Evolutionary conservation across 2,797 vertebrate species (phyloP), one percentile per base, ranked within the genome.

Genomic region (Tapirus indicus): DNA sequence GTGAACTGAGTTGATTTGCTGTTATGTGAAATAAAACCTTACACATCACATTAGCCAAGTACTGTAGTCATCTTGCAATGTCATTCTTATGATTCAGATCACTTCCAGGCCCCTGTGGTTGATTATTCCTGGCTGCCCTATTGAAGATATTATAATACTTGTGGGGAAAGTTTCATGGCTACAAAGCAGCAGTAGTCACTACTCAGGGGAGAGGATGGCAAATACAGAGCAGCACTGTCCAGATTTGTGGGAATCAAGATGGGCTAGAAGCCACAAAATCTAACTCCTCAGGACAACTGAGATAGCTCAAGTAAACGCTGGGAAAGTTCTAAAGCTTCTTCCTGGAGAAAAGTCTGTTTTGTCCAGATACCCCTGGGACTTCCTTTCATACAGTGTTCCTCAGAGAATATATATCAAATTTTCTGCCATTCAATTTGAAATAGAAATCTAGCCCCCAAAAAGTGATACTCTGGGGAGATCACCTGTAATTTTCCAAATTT

Each of bases 171-270:
- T 38, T 71, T 60, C 62, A 13, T 10, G 75, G 72, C 21, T 35
- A 84, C 87, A 84, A 84, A 92, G 82, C 75, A 87, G n/a, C 35
- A 54, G 74, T 6, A 12, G 66, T 84, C 68, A 27, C 58, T 27
- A 11, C 23, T 86, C 64, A 92, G 27, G 4, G 5, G 71, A 64
- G 38, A 60, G 47, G 21, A 77, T 38, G 72, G n/a, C 68, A 49
- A 64, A 78, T 6, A 94, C 88, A 97, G 93, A 95, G 62, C 44
- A 17, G 54, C 47, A 44, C 75, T 89, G 87, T 93, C 86, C 47
- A 60, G 54, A 54, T 27, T 38, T 3, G 0, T 12, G 54, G 71
- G 91, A 71, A 97, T 89, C 89, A 89, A 69, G 97, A 94, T 84
- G 87, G 89, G 95, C 95, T 32, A 3, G 6, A 54, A n/a, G 69